Evolutionary conservation across 2,888 invertebrate genomes (phyloP), one percentile per base, ranked within the genome.

Genomic region (Lithophane leautieri): DNA sequence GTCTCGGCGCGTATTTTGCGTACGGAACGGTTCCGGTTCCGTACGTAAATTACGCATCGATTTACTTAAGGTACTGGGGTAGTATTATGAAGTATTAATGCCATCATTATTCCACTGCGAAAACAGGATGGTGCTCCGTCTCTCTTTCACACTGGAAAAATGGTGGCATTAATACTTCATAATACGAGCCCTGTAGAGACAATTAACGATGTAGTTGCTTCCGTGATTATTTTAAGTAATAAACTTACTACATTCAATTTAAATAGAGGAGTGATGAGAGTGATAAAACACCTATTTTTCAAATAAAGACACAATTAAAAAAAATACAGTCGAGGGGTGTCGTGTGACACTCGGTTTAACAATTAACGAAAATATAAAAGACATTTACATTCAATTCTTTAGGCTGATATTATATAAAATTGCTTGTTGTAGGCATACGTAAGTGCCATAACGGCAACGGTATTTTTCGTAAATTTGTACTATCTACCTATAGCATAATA

Each of bases 391-490:
- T 40, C 2, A n/a, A 28, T 54, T 69, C 16, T 28, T 19, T 19
- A 19, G 47, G 11, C 14, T 34, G 16, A 50, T 68, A 34, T 63
- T 72, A n/a, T 54, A 9, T 34, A 22, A 44, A 77, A 66, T 56
- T n/a, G 50, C 60, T 68, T 28, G 44, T 63, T 68, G 79, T 44
- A 54, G 63, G 34, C 44, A n/a, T 34, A 70, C 0, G 9, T 54
- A 47, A 60, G 47, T 61, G 28, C 50, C 44, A 34, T 19, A 61
- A 40, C 2, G 14, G 25, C 25, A 61, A 61, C 47, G 22, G 22
- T 62, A 71, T 74, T 56, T 73, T 66, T 71, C 44, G 40, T 78
- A 47, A 74, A 78, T 67, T 34, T 69, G 54, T 63, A 50, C 19
- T 52, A 34, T 58, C 9, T 72, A 40, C 34, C 58, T 34, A 25